Conservation (phyloP, 2,888 invertebrate genomes). For the Agrilus mali region DNA sequence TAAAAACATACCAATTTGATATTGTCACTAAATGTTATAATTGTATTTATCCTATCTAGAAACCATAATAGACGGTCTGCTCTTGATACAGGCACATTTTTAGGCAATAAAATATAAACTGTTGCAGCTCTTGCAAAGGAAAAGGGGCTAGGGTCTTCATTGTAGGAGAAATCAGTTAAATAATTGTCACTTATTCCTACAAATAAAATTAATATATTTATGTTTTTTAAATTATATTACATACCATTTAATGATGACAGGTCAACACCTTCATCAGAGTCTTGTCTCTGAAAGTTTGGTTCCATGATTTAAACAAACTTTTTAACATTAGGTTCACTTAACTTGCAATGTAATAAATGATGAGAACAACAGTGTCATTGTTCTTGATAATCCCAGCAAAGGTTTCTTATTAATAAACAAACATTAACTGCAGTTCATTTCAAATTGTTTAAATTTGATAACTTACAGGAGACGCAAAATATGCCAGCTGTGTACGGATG, state of each 20-base stretch:
- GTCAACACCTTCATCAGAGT: slow-evolving; percentile 27
- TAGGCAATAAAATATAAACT: slow-evolving; percentile 55
- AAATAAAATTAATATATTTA: too few relatives aligned
- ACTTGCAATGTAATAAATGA: too few relatives aligned
- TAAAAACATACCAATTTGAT: slow-evolving; percentile 24
- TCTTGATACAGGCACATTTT: slow-evolving; percentile 57
- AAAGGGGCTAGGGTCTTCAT: too few relatives aligned
- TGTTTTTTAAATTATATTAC: background rate
- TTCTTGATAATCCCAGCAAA: too few relatives aligned
- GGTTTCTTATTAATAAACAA: too few relatives aligned
- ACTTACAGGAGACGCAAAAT: too few relatives aligned
- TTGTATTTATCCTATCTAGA: slow-evolving; percentile 50
- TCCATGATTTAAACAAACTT: slow-evolving; percentile 20
- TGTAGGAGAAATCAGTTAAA: too few relatives aligned
- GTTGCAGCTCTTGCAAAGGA: slow-evolving; percentile 42
- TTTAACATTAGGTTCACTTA: slow-evolving; percentile 11
- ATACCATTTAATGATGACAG: slow-evolving; percentile 21
- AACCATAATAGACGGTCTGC: slow-evolving; percentile 65
- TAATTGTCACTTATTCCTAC: too few relatives aligned
- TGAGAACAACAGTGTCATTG: too few relatives aligned
- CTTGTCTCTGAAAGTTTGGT: slow-evolving; percentile 25
- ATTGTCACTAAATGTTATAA: slow-evolving; percentile 37
- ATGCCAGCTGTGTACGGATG: too few relatives aligned
- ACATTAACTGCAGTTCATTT: too few relatives aligned
- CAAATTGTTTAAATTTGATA: too few relatives aligned